These are phyloP conservation scores for Apodemia duryi DNA, from an alignment of 2,888 invertebrate species.

Conservation along the genomic window DNA sequence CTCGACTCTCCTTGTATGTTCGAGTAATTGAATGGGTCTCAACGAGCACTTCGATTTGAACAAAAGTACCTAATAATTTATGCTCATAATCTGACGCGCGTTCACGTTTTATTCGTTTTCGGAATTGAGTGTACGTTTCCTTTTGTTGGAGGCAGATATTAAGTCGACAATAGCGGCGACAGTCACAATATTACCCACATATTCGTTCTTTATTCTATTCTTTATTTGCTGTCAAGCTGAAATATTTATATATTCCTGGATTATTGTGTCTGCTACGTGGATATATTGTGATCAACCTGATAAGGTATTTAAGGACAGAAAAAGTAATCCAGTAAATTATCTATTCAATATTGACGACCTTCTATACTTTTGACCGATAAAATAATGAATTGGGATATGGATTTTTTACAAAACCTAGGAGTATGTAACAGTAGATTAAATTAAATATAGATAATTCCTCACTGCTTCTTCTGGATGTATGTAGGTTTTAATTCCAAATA, in stretches of 20 bases:
- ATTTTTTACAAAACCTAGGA: too few species aligned
- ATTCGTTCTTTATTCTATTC: slow-evolving; percentile 52
- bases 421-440: too few species aligned
- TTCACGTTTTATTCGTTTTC: slow-evolving; percentile 63
- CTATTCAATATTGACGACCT: too few species aligned
- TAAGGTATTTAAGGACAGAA: too few species aligned
- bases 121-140: slow-evolving; percentile 53
- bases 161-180: slow-evolving; percentile 57
- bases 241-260: slow-evolving; percentile 52
- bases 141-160: slow-evolving; percentile 65
- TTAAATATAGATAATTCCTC: too few species aligned
- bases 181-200: slow-evolving; percentile 68
- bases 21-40: slow-evolving; percentile 68
- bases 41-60: slow-evolving; percentile 61
- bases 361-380: too few species aligned
- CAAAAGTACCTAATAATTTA: slow-evolving; percentile 78
- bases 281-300: too few species aligned
- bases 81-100: slow-evolving; percentile 75
- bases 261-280: slow-evolving; percentile 35
- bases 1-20: slow-evolving; percentile 73
- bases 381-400: too few species aligned
- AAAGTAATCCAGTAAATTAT: too few species aligned
- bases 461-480: too few species aligned
- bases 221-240: slow-evolving; percentile 54
- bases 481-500: too few species aligned